A percentile compares a stretch with the other conserved stretches of the same genome.
These are phyloP conservation scores for Cheilosia soror DNA, from an alignment of 2,888 invertebrate genomes.

Conservation along the genomic window DNA sequence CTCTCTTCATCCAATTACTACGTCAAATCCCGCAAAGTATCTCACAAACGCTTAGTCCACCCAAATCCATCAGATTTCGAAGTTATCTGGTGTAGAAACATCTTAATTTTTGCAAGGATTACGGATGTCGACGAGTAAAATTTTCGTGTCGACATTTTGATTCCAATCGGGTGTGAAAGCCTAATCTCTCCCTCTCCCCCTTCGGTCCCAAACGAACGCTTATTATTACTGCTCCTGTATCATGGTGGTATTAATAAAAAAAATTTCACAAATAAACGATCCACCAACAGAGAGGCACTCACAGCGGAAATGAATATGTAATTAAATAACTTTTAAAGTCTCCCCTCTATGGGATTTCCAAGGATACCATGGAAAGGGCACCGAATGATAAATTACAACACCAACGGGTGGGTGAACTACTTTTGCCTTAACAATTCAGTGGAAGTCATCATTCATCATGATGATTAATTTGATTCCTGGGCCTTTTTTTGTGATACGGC, in stretches of 20 bases:
- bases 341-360: slow-evolving; percentile 36
- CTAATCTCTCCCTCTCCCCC: not conserved
- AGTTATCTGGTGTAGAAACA: slow-evolving; percentile 2
- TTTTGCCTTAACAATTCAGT: slow-evolving; percentile 56
- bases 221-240: slow-evolving; percentile 23
- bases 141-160: slow-evolving; percentile 48
- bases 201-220: slow-evolving; percentile 14
- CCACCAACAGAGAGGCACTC: slow-evolving; percentile 23
- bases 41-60: not conserved
- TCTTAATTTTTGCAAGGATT: slow-evolving; percentile 33
- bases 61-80: slow-evolving; percentile 6
- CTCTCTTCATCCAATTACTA: slow-evolving; percentile 10
- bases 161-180: slow-evolving; percentile 34
- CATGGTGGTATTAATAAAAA: not conserved
- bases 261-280: slow-evolving; percentile 32
- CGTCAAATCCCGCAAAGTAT: not conserved
- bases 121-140: slow-evolving; percentile 33
- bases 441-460: slow-evolving; percentile 73
- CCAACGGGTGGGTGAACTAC: slow-evolving; percentile 45
- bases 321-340: slow-evolving; percentile 72
- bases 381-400: slow-evolving; percentile 69
- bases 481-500: slow-evolving; percentile 49
- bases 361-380: slow-evolving; percentile 30
- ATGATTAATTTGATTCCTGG: slow-evolving; percentile 71
- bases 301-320: slow-evolving; percentile 67